phyloP scores from a whole-genome alignment of 30 jellyfish, hydroid and myxozoan species.

The Sanderia malayensis region DNA sequence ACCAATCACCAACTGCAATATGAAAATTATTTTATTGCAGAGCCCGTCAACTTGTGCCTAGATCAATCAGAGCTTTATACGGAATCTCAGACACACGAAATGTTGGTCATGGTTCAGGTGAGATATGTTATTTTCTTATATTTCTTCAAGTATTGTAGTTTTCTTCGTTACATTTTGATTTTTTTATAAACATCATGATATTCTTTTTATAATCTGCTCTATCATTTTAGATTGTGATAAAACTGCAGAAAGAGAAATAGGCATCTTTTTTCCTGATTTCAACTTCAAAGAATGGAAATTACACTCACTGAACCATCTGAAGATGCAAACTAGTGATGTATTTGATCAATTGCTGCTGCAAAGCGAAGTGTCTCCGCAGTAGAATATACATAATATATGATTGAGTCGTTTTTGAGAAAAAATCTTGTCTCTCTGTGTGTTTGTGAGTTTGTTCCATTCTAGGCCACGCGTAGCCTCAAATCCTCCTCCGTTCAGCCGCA shows the following conservation, averaged over 20 bases:
- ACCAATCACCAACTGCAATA: too few relatives aligned
- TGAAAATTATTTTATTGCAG: conserved; percentile 21
- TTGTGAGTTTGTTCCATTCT: too few relatives aligned
- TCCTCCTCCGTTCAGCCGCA: too few relatives aligned
- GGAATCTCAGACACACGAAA: conserved; percentile 71
- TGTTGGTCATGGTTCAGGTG: conserved; percentile 82
- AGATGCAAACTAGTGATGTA: background rate
- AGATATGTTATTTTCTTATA: background rate
- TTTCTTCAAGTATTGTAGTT: background rate
- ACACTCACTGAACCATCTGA: background rate
- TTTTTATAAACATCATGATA: too few relatives aligned
- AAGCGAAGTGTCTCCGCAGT: too few relatives aligned
- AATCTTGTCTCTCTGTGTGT: too few relatives aligned
- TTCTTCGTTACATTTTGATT: background rate
- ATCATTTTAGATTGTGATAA: conserved; percentile 39
- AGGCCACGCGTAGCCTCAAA: too few relatives aligned
- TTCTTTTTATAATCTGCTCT: too few relatives aligned
- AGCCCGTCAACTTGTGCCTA: conserved; percentile 58
- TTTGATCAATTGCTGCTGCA: too few relatives aligned
- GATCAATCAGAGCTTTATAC: conserved; percentile 55
- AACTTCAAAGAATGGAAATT: conserved; percentile 28
- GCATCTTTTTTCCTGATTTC: conserved; percentile 40
- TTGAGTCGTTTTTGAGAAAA: too few relatives aligned
- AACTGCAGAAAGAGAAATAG: conserved; percentile 46
- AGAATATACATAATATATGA: too few relatives aligned